Conservation (phyloP, 2,888 invertebrate species). For the Carpatolechia fugitivella region DNA sequence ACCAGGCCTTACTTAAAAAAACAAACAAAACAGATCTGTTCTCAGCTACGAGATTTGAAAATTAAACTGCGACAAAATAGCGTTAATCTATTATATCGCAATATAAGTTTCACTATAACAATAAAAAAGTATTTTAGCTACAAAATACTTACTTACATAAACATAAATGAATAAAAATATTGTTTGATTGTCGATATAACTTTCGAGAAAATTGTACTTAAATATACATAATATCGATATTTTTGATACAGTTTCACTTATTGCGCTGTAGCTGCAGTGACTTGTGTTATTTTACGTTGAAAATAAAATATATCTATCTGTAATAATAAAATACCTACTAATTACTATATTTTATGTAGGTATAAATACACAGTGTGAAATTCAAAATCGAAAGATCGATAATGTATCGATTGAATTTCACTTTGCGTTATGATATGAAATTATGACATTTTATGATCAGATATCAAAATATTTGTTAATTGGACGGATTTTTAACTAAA, state of each 20-base stretch:
- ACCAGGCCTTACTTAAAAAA: background rate
- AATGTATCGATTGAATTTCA: no score
- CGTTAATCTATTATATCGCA: slow-evolving; percentile 21
- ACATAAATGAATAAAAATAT: background rate
- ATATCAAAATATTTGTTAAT: no score
- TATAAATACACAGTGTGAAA: no score
- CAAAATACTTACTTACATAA: slow-evolving; percentile 20
- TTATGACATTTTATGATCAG: no score
- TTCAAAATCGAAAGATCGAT: no score
- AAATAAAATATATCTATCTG: background rate
- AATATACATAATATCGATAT: slow-evolving; percentile 18
- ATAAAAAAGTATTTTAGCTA: background rate
- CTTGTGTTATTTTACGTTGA: background rate
- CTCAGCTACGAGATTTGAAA: slow-evolving; percentile 10
- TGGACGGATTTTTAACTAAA: no score
- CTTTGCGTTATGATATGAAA: no score
- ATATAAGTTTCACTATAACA: slow-evolving; percentile 13
- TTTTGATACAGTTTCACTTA: background rate
- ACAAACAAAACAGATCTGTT: slow-evolving; percentile 11
- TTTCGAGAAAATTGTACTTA: slow-evolving; percentile 29
- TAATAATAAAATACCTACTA: background rate
- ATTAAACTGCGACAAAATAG: slow-evolving; percentile 21
- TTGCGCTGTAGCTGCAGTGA: background rate
- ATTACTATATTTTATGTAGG: no score
- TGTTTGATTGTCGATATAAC: background rate